These are phyloP conservation scores for Sinelater perroti DNA, from an alignment of 2,888 invertebrate species.

Conservation along the genomic window DNA sequence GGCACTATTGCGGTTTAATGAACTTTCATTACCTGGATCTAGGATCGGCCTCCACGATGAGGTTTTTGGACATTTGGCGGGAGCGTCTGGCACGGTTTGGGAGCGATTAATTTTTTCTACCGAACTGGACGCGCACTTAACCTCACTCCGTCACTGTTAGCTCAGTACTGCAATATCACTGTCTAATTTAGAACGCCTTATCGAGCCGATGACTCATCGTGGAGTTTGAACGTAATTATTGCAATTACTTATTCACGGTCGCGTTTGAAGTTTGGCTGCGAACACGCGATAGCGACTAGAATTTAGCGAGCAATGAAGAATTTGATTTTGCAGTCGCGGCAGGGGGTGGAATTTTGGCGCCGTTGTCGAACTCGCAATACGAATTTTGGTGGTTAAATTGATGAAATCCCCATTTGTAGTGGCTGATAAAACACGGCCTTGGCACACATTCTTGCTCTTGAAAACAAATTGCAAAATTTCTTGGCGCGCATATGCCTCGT, in stretches of 20 bases:
- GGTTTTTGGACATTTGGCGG: constrained; percentile 1
- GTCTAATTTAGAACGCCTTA: constrained; percentile 12
- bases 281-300: no score
- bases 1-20: neutral
- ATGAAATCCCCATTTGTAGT: no score
- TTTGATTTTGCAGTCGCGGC: no score
- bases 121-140: constrained; percentile 5
- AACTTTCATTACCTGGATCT: constrained; percentile 4
- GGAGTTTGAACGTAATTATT: constrained; percentile 14
- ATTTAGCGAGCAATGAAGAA: no score
- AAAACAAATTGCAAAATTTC: neutral
- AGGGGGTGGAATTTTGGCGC: no score
- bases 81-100: no score
- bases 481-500: neutral
- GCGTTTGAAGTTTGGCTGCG: no score
- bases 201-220: constrained; percentile 8
- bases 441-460: constrained; percentile 9
- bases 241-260: constrained; percentile 3
- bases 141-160: neutral
- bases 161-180: constrained; percentile 10
- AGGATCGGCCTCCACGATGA: neutral
- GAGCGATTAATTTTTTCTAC: neutral
- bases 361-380: no score
- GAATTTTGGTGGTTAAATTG: no score
- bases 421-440: constrained; percentile 10